Evolutionary conservation across 2,888 invertebrate species (phyloP).

Genomic region (Onthophagus sagittarius): DNA sequence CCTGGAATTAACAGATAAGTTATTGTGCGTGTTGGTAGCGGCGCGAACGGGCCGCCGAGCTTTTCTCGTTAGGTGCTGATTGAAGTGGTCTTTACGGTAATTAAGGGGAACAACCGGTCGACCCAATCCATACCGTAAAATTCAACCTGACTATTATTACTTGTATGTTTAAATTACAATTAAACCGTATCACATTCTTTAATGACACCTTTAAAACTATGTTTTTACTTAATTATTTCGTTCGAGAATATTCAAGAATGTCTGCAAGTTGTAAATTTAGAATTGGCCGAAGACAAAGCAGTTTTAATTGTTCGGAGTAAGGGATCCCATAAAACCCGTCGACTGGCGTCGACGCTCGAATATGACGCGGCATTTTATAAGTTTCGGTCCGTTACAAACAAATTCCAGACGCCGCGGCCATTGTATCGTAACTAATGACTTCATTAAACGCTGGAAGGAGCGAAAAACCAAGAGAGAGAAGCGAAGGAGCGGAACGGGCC

Average conservation of each 20-base stretch:
- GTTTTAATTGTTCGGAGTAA: not conserved
- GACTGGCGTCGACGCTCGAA: not conserved
- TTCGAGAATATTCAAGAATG: not conserved
- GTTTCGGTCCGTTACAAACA: not conserved
- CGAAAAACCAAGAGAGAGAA: not conserved
- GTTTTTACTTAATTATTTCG: not conserved
- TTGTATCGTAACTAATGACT: conserved; percentile 4
- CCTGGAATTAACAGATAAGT: conserved; percentile 1
- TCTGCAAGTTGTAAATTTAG: not conserved
- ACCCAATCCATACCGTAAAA: not conserved
- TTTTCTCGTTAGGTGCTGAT: conserved; percentile 4
- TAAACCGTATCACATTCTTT: not conserved
- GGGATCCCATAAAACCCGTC: not conserved
- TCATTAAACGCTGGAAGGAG: conserved; percentile 3
- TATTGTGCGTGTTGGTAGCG: conserved; percentile 1
- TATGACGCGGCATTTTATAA: not conserved
- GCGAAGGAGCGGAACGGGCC: not conserved
- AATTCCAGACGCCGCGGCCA: not conserved
- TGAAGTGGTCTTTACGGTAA: not conserved
- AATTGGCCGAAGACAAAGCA: not conserved
- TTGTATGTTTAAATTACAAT: not conserved
- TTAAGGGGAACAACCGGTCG: not conserved
- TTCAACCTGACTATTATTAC: not conserved
- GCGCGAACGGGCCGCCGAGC: not conserved
- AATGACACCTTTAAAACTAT: too few species aligned